Evolutionary conservation across 30 jellyfish, hydroid and myxozoan genomes (phyloP).

Genomic region (Aurelia coerulea): DNA sequence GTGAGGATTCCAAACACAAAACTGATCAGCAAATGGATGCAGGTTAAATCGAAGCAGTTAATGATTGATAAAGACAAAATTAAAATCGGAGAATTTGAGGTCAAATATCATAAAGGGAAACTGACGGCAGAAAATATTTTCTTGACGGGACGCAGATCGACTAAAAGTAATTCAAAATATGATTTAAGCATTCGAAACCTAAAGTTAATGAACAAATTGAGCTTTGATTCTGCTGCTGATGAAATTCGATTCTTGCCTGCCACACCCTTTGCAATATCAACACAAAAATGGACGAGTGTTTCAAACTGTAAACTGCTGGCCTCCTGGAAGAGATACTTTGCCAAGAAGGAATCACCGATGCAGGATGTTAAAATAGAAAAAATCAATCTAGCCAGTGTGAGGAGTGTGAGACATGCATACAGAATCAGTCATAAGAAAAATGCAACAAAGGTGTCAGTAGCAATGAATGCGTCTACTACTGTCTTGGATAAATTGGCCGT

Average conservation of each 20-base stretch:
- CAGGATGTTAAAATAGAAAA: background rate
- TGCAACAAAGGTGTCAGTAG: constrained; percentile 5
- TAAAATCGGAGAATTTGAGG: constrained; percentile 16
- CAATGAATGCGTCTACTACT: background rate
- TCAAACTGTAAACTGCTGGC: constrained; percentile 30
- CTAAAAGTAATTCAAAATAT: background rate
- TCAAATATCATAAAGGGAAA: background rate
- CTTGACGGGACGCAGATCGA: background rate
- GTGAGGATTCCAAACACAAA: constrained; percentile 12
- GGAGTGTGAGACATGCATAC: background rate
- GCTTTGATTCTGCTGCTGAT: background rate
- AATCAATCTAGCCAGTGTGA: background rate
- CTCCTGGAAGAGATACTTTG: constrained; percentile 11
- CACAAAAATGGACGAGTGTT: constrained; percentile 10
- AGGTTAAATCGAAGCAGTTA: constrained; percentile 7
- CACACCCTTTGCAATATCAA: constrained; percentile 1
- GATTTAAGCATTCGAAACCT: background rate
- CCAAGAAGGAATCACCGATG: background rate
- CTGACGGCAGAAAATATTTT: background rate
- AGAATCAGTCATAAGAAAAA: background rate
- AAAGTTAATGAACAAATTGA: background rate
- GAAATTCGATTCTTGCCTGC: constrained; percentile 25
- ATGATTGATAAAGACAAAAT: background rate
- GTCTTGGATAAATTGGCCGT: constrained; percentile 8
- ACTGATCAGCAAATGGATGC: constrained; percentile 23